Conservation (phyloP, 2,113 vertebrate species). For the Spea bombifrons region DNA sequence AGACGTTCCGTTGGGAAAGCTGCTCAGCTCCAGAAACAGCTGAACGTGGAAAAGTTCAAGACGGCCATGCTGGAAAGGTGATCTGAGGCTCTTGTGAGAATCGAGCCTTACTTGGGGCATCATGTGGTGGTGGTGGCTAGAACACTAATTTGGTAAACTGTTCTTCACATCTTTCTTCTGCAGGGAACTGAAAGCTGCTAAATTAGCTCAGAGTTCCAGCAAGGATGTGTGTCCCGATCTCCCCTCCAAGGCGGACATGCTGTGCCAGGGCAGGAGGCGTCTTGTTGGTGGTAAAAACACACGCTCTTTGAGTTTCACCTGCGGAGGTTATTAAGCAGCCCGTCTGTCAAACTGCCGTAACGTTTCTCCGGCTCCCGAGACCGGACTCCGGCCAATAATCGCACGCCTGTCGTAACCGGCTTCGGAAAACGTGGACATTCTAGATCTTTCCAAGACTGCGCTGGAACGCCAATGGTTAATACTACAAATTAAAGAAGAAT, state of each 20-base stretch:
- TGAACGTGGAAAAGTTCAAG: constrained; percentile 85
- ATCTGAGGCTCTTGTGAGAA: not conserved
- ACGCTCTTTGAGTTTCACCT: constrained; percentile 79
- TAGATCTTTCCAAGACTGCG: too few relatives aligned
- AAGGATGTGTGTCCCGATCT: constrained; percentile 52
- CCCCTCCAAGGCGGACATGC: constrained; percentile 37
- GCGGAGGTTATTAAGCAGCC: constrained; percentile 44
- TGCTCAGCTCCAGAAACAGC: constrained; percentile 79
- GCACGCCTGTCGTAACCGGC: too few relatives aligned
- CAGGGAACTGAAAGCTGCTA: constrained; percentile 85
- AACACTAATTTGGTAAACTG: not conserved
- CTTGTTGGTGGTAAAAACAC: constrained; percentile 71
- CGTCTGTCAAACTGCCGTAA: too few relatives aligned
- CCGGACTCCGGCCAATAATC: too few relatives aligned
- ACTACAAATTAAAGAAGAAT: too few relatives aligned
- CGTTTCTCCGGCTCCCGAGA: too few relatives aligned
- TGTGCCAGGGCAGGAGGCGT: constrained; percentile 56
- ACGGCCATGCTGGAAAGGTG: constrained; percentile 90
- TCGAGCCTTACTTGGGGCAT: too few relatives aligned
- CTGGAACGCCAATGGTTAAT: too few relatives aligned
- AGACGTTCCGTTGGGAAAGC: constrained; percentile 69
- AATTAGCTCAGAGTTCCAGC: constrained; percentile 68
- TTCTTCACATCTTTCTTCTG: not conserved
- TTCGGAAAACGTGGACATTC: too few relatives aligned
- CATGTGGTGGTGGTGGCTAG: too few relatives aligned